Evolutionary conservation across 2,797 vertebrate genomes (phyloP).

Genomic region (Menidia menidia): DNA sequence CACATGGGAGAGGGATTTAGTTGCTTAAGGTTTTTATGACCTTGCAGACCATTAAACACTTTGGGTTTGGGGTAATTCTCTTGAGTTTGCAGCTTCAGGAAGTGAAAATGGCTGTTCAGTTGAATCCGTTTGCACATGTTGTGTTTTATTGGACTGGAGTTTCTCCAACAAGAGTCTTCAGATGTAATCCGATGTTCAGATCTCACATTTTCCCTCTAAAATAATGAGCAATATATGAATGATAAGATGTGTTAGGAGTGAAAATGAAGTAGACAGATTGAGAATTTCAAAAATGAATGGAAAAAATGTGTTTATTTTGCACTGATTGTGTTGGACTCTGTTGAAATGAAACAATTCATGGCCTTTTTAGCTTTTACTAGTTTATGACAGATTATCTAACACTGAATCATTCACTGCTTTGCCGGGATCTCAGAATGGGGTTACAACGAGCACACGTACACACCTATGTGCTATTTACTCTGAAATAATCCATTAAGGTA

Average conservation of each 20-base stretch:
- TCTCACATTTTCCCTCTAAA: neutral
- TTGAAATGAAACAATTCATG: neutral
- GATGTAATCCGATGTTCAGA: neutral
- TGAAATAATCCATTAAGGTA: slow-evolving; percentile 48
- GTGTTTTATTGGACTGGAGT: neutral
- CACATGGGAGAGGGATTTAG: neutral
- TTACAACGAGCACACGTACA: slow-evolving; percentile 16
- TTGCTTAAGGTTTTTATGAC: neutral
- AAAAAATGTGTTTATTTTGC: neutral
- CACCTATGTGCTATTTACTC: slow-evolving; percentile 30
- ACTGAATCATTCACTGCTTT: slow-evolving; percentile 7
- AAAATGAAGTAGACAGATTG: neutral
- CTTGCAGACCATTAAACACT: neutral
- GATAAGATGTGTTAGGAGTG: neutral
- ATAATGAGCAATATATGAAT: neutral
- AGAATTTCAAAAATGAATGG: too few species aligned
- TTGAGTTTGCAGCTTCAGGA: neutral
- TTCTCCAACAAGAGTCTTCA: neutral
- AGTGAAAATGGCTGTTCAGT: neutral
- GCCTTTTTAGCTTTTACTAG: neutral
- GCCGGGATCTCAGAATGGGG: slow-evolving; percentile 6
- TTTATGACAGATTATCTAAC: slow-evolving; percentile 12
- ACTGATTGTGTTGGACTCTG: neutral
- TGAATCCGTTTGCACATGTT: neutral
- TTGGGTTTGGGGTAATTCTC: neutral